phyloP scores from a whole-genome alignment of 2,113 vertebrate species.

The Sorex fumeus region DNA sequence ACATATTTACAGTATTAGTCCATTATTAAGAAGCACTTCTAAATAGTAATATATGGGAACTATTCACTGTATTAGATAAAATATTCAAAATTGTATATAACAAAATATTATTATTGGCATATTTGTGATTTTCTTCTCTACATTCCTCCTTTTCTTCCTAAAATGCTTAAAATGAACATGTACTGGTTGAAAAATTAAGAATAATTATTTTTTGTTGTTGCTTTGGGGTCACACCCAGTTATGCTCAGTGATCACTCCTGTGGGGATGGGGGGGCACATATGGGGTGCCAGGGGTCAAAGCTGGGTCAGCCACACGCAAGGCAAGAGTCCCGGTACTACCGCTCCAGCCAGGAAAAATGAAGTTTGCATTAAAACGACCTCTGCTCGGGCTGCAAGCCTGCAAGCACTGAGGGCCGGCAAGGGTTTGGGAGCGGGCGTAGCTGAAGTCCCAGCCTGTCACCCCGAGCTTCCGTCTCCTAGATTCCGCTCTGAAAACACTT shows the following conservation, averaged over 20 bases:
- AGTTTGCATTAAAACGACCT: too few species aligned
- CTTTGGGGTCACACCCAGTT: too few species aligned
- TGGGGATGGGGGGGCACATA: too few species aligned
- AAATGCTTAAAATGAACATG: slow-evolving; percentile 27
- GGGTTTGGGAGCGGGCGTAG: too few species aligned
- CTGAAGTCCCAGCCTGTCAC: neutral
- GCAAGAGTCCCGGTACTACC: too few species aligned
- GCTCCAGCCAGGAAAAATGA: too few species aligned
- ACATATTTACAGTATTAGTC: neutral
- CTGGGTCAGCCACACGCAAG: too few species aligned
- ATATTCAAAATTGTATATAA: neutral
- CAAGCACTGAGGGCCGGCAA: neutral
- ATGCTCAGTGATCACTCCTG: too few species aligned
- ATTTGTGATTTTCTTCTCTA: neutral
- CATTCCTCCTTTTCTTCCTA: neutral
- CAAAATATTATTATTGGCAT: neutral
- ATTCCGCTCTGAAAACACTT: slow-evolving; percentile 3
- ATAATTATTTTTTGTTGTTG: neutral
- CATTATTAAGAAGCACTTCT: neutral
- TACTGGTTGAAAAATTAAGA: neutral
- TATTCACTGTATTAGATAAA: neutral
- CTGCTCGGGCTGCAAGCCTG: neutral
- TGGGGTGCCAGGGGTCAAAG: too few species aligned
- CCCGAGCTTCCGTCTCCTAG: neutral
- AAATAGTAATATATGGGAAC: neutral